phyloP scores from a whole-genome alignment of 2,797 vertebrate species.

The Smutsia temminckii region DNA sequence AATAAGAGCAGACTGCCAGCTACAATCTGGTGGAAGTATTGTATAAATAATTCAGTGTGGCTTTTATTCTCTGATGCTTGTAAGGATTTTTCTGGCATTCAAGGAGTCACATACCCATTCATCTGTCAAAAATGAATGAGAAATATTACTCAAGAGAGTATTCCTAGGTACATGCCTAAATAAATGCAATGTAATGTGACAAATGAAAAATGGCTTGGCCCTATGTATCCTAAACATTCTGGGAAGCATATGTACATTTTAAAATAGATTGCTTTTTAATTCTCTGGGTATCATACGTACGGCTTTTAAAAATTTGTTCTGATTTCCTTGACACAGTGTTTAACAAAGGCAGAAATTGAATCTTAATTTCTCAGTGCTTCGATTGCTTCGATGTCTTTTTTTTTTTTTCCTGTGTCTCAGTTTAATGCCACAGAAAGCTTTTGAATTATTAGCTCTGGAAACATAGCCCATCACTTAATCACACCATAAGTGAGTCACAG shows the following conservation, averaged over 20 bases:
- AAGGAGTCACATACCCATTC: neutral
- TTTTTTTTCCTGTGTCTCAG: conserved; percentile 12
- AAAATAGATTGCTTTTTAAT: conserved; percentile 50
- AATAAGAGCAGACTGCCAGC: neutral
- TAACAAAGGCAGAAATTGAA: conserved; percentile 67
- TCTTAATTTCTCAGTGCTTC: conserved; percentile 68
- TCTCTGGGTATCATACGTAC: conserved; percentile 49
- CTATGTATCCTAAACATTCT: conserved; percentile 11
- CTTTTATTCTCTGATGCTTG: conserved; percentile 16
- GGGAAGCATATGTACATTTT: conserved; percentile 47
- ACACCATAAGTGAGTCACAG: conserved; percentile 42
- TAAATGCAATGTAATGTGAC: neutral
- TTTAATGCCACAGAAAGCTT: conserved; percentile 67
- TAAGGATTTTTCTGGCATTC: neutral
- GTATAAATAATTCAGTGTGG: neutral
- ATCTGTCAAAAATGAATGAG: conserved; percentile 45
- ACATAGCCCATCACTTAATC: conserved; percentile 42
- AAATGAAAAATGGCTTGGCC: conserved; percentile 34
- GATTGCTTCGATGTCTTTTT: conserved; percentile 62
- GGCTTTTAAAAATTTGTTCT: conserved; percentile 29
- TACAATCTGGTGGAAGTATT: neutral
- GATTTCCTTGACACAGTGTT: conserved; percentile 70
- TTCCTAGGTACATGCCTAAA: conserved; percentile 34
- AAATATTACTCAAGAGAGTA: conserved; percentile 20
- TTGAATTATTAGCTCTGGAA: conserved; percentile 60